Percentiles rank a stretch among this genome's conserved stretches.
Conservation (phyloP, 2,113 vertebrate genomes). For the Spea bombifrons region DNA sequence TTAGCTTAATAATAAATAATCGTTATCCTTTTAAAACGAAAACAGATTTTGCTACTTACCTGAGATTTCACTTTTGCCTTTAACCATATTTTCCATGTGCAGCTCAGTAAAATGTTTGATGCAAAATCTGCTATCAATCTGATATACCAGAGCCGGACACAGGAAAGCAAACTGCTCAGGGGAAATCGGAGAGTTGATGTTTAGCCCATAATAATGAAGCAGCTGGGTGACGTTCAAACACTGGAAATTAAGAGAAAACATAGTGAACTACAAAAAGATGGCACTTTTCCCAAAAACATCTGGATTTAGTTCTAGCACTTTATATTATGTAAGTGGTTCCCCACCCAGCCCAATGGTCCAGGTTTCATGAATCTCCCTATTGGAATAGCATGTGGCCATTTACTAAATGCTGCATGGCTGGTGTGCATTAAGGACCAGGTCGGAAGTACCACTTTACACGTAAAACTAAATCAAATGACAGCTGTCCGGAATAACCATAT, state of each 20-base stretch:
- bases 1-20: neutral
- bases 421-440: no score
- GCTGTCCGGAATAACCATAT: no score
- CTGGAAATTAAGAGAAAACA: constrained; percentile 60
- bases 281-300: no score
- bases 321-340: no score
- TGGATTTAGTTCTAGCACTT: no score
- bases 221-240: constrained; percentile 93
- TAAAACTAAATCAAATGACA: no score
- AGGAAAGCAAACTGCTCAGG: constrained; percentile 82
- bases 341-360: neutral
- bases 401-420: no score
- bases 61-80: constrained; percentile 67
- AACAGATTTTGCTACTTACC: constrained; percentile 61
- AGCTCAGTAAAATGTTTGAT: constrained; percentile 83
- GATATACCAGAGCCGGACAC: constrained; percentile 93
- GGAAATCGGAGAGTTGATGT: constrained; percentile 76
- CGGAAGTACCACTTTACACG: no score
- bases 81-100: constrained; percentile 69
- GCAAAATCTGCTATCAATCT: constrained; percentile 91
- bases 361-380: no score
- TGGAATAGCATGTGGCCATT: neutral
- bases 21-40: constrained; percentile 24
- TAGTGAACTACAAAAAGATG: neutral
- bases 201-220: constrained; percentile 80